Evolutionary conservation across 2,888 invertebrate genomes (phyloP), one percentile per base, ranked within the genome.

Genomic region (Tinea trinotella): DNA sequence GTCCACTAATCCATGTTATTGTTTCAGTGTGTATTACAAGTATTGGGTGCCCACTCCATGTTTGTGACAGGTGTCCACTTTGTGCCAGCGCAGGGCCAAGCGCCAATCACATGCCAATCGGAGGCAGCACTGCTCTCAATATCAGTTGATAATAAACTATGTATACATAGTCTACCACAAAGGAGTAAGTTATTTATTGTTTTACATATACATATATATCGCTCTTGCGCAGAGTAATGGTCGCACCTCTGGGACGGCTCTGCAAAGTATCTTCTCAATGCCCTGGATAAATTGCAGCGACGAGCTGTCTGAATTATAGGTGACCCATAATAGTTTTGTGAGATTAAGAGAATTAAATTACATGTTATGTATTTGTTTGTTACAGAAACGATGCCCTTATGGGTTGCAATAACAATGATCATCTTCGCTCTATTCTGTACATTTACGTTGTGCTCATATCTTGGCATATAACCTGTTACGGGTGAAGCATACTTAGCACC

Each of bases 51-150:
- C 58, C 98, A 99, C 88, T 93, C 93, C 67, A 97, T 97, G 92
- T 99, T 99, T 87, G 95, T 99, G 59, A 99, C 99, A 53, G 98
- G 97, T 9, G 84, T 99, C 62, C 94, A 95, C 84, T 99, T 99
- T 86, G 86, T 98, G 64, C 95, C 96, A 20, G 89, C 89, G 57
- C 87, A 87, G 64, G 46, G 52, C 4, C 20, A 17, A 24, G 17
- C 92, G 46, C 87, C 92, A 44, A 89, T 93, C 57, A 90, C 92
- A 13, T 90, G 90, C 66, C 90, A 91, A 66, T 87, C 91, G 49
- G 95, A 95, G 76, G 94, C 96, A 54, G 96, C 97, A 44, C 92
- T 98, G 60, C 88, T 98, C 60, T 97, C 97, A 72, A 96, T 98
- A 68, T 97, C 97, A 19, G 96, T 97, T 34, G 98, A 98, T 88